Evolutionary conservation across 1,140 invertebrate species (phyloP), one percentile per base, ranked within the genome.

Genomic region (Phymorhynchus buccinoides): DNA sequence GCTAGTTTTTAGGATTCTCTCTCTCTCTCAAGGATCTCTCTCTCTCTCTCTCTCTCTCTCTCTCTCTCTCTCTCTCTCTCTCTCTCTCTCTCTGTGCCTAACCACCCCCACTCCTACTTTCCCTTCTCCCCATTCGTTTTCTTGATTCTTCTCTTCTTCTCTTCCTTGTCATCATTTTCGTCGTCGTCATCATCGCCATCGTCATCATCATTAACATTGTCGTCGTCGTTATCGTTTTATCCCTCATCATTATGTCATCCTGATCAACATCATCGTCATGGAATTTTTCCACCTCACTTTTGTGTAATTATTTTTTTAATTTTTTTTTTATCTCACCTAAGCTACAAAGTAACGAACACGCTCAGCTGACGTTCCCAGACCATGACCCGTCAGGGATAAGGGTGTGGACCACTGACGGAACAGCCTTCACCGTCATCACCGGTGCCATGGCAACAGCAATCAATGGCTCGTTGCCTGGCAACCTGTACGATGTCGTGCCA

Each of bases 401-500:
- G 4, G 32, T 75, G 32, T 75, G 35, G 73, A 75, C 73, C 2
- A 16, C 73, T 41, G 73, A 75, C 73, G 73, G 73, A 27, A 41
- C 73, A 27, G 73, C 37, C 18, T 75, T 75, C 73, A 37, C 16
- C 73, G 73, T 75, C 37, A 9, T 75, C 1, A 75, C 37, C 37
- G 73, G 73, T 30, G 37, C 73, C 73, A 75, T 75, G 35, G 73
- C 32, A 41, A 75, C 73, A 27, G 35, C 73, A 37, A 27, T 75
- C 7, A 75, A 75, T 41, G 73, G 73, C 1, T 75, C 73, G 73
- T 75, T 75, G 37, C 73, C 73, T 75, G 73, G 73, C 73, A 41
- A 75, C 73, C 4, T 75, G 7, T 75, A 75, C 35, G 73, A 75
- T 27, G 73, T 75, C 73, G 42, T 27, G 1, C 73, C 73, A 1